A percentile compares a stretch with the other conserved stretches of the same genome.
Evolutionary conservation across 1,140 invertebrate species (phyloP).

Genomic region (Aphaenogaster ashmeadi): DNA sequence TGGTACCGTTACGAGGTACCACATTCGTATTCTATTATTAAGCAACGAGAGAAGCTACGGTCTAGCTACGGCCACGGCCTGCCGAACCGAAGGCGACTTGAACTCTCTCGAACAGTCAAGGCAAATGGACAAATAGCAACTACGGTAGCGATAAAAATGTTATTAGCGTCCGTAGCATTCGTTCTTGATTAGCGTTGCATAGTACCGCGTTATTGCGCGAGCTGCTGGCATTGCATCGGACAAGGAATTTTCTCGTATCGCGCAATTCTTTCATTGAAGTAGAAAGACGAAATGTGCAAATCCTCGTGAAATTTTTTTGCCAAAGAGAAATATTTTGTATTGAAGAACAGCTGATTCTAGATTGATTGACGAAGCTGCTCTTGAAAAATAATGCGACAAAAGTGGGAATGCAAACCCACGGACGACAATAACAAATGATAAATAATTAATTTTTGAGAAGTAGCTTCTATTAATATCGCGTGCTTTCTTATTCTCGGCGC

Average conservation of each 20-base stretch:
- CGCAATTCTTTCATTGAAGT: neutral
- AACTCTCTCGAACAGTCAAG: constrained; percentile 36
- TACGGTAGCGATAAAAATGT: constrained; percentile 50
- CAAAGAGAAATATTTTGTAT: neutral
- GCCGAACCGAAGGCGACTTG: constrained; percentile 10
- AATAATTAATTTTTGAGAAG: constrained; percentile 3
- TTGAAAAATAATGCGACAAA: neutral
- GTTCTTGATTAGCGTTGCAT: constrained; percentile 40
- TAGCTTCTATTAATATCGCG: constrained; percentile 4
- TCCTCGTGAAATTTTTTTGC: neutral
- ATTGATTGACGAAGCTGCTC: neutral
- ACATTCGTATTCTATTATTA: constrained; percentile 25
- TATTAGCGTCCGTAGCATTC: constrained; percentile 28
- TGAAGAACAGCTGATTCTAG: neutral
- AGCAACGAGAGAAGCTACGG: constrained; percentile 3
- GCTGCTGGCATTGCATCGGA: neutral
- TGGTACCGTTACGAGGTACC: constrained; percentile 2
- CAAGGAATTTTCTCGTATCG: constrained; percentile 9
- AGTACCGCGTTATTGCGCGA: constrained; percentile 5
- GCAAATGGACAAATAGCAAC: constrained; percentile 25
- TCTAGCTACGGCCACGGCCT: neutral
- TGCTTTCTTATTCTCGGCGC: neutral
- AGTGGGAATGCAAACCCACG: neutral
- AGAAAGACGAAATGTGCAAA: neutral
- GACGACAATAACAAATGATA: neutral